Percentiles rank a stretch among this genome's conserved stretches.
Conservation (phyloP, 2,888 invertebrate species). For the Callyntrura sp. region DNA sequence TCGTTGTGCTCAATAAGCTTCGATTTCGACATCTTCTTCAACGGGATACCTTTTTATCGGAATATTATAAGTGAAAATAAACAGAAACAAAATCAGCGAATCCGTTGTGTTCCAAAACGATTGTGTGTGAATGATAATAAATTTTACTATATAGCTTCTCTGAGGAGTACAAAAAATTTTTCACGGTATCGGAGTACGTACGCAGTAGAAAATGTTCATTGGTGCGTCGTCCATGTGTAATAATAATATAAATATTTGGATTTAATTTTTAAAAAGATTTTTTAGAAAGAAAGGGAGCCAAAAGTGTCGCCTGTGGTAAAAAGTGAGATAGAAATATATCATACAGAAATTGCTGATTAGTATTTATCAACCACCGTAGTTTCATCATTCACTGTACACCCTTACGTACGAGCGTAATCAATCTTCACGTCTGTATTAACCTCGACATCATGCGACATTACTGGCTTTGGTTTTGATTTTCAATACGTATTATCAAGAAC, state of each 20-base stretch:
- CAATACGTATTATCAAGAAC: slow-evolving; percentile 26
- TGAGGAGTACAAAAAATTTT: slow-evolving; percentile 37
- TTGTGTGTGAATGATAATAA: slow-evolving; percentile 44
- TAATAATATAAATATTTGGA: background rate
- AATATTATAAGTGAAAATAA: background rate
- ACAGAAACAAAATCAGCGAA: slow-evolving; percentile 22
- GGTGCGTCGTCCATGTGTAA: slow-evolving; percentile 4
- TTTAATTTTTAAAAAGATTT: background rate
- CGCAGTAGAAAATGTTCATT: no score
- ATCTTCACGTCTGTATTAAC: background rate
- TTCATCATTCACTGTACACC: background rate
- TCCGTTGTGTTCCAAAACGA: slow-evolving; percentile 52
- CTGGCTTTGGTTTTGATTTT: slow-evolving; percentile 53
- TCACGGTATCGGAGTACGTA: background rate
- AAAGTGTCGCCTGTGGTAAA: background rate
- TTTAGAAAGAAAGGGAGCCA: background rate
- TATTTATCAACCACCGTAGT: background rate
- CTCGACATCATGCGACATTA: slow-evolving; percentile 51
- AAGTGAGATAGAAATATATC: slow-evolving; percentile 8
- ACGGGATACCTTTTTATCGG: background rate
- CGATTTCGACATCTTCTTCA: slow-evolving; percentile 20
- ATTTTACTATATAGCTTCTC: slow-evolving; percentile 2
- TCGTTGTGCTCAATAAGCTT: slow-evolving; percentile 56
- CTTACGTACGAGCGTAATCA: background rate
- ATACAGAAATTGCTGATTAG: background rate